Percentiles rank a stretch among this genome's conserved stretches.
Evolutionary conservation across 2,113 vertebrate species (phyloP).

Genomic region (Podiceps cristatus): DNA sequence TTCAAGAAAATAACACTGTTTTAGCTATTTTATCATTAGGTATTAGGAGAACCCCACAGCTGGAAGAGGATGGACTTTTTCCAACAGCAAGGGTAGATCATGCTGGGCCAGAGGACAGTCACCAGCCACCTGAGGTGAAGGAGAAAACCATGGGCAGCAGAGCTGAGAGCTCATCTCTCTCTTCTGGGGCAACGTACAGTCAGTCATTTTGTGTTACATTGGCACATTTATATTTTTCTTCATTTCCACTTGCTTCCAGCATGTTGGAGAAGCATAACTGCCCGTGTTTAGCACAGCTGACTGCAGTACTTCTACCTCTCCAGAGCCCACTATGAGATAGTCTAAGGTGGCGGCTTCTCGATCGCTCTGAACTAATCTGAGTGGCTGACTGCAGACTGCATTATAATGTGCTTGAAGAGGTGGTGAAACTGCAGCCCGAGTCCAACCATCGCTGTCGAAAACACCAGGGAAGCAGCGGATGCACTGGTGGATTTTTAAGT

Average conservation of each 20-base stretch:
- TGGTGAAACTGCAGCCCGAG: neutral
- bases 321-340: neutral
- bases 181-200: neutral
- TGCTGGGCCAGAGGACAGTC: neutral
- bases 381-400: neutral
- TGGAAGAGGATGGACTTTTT: neutral
- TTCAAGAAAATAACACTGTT: neutral
- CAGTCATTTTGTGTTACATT: rapidly evolving
- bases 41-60: neutral
- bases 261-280: neutral
- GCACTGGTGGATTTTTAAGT: neutral
- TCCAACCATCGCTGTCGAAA: rapidly evolving
- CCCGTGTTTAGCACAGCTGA: neutral
- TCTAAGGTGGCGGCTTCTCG: neutral
- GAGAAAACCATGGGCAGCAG: neutral
- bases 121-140: neutral
- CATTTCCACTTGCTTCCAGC: neutral
- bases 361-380: neutral
- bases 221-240: neutral
- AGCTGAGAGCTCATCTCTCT: neutral
- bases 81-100: neutral
- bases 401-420: neutral
- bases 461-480: neutral
- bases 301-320: neutral
- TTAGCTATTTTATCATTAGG: neutral